Conservation (phyloP, 2,113 vertebrate species). For the Fregata magnificens region DNA sequence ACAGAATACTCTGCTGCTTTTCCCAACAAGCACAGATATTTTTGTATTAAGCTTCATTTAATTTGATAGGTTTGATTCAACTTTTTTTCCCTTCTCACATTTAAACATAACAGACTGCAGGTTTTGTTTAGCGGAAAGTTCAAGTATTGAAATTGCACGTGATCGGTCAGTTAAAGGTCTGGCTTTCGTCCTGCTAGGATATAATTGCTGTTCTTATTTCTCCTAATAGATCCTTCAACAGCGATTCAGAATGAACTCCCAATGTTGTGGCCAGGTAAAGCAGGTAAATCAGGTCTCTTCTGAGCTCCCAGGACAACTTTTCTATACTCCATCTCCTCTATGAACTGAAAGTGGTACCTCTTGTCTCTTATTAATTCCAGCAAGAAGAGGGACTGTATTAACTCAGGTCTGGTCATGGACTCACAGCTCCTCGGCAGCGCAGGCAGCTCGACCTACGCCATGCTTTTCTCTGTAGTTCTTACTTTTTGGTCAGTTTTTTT, state of each 20-base stretch:
- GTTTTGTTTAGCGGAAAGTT: not conserved
- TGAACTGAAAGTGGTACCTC: not conserved
- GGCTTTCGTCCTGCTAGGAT: not conserved
- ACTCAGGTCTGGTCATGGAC: not conserved
- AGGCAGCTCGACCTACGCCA: fast-evolving
- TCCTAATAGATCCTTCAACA: not conserved
- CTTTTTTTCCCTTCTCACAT: not conserved
- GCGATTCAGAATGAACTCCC: not conserved
- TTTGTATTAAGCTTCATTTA: not conserved
- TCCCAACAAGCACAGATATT: not conserved
- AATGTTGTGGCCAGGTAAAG: not conserved
- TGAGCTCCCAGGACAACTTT: not conserved
- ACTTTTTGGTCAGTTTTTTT: not conserved
- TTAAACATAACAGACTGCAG: not conserved
- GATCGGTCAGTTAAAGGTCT: not conserved
- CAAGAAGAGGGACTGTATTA: not conserved
- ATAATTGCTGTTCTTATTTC: not conserved
- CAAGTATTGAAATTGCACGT: not conserved
- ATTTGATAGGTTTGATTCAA: not conserved
- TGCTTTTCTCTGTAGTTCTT: not conserved
- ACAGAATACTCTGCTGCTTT: not conserved
- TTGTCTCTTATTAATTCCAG: not conserved
- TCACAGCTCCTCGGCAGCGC: not conserved
- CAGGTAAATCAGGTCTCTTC: not conserved
- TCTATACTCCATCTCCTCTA: not conserved